Percentiles rank a stretch among this genome's conserved stretches.
These are phyloP conservation scores for Isaurus tuberculatus DNA, from an alignment of 92 coral and sea anemone species.

Conservation along the genomic window DNA sequence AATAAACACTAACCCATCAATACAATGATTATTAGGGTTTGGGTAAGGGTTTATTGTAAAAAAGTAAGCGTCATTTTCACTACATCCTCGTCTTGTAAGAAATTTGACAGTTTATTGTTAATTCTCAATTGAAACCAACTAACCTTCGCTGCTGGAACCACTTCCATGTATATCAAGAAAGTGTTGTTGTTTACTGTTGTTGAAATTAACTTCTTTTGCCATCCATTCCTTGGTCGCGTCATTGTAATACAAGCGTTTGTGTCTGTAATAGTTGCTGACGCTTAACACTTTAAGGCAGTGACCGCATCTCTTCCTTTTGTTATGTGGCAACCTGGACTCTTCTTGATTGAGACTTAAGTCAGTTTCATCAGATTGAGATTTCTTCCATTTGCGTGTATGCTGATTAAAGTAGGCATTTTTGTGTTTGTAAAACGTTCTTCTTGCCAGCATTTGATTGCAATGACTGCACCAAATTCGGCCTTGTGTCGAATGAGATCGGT, in stretches of 20 bases:
- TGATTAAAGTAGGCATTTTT: not conserved
- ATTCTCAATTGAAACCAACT: not conserved
- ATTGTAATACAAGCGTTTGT: constrained; percentile 3
- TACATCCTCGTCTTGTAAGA: too few relatives aligned
- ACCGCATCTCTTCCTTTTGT: constrained; percentile 16
- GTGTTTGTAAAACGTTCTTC: not conserved
- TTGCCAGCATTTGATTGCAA: constrained; percentile 3
- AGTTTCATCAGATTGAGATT: not conserved
- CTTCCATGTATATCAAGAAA: constrained; percentile 6
- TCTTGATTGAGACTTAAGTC: not conserved
- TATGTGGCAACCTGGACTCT: not conserved
- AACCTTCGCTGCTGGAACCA: constrained; percentile 17
- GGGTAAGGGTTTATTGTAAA: too few relatives aligned
- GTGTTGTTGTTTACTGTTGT: not conserved
- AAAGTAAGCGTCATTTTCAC: too few relatives aligned
- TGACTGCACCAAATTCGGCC: not conserved
- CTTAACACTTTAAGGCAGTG: constrained; percentile 10
- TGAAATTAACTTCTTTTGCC: not conserved
- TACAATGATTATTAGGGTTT: too few relatives aligned
- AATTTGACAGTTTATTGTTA: too few relatives aligned
- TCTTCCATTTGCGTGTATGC: constrained; percentile 6
- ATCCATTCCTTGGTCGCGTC: constrained; percentile 9
- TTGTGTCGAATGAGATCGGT: not conserved
- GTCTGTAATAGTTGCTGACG: constrained; percentile 4
- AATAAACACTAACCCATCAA: too few relatives aligned